Evolutionary conservation across 2,888 invertebrate genomes (phyloP), one percentile per base, ranked within the genome.

Genomic region (Polietes domitor): DNA sequence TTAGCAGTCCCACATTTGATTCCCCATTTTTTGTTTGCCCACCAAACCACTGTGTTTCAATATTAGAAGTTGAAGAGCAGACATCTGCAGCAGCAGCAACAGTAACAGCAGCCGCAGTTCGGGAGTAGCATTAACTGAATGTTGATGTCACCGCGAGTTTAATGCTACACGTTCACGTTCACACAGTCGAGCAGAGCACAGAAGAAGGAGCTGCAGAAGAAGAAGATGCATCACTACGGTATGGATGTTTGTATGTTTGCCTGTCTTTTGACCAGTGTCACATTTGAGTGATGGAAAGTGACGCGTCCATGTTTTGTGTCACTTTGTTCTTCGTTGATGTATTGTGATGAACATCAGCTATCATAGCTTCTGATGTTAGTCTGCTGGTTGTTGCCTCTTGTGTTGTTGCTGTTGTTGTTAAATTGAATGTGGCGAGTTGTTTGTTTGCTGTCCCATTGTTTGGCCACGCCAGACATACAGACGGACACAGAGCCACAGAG

Each of bases 261-360:
- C 81, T 85, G 81, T 82, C 81, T 80, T 74, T 63, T 83, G 80
- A 63, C 80, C 85, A 86, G 80, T 89, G 89, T 87, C 90, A 89
- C 89, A 89, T 89, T 89, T 89, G 91, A 89, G 90, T 90, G 90
- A 90, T 90, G 90, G 89, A 90, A 90, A 90, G 89, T 91, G 90
- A 90, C 90, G 89, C 90, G 90, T 89, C 89, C 90, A 90, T 90
- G 91, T 90, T 90, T 90, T 90, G 90, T 90, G 90, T 90, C 90
- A 90, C 89, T 90, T 89, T 87, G 86, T 88, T 84, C 88, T 88
- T 85, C 83, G 88, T 89, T 90, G 90, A 91, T 89, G 88, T 91
- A 91, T 90, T 90, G 90, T 91, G 90, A 90, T 90, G 90, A 90
- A 90, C 90, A 89, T 85, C 82, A 81, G 68, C 68, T 43, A 68